phyloP scores from a whole-genome alignment of 2,113 vertebrate genomes.

The Gila orcuttii region DNA sequence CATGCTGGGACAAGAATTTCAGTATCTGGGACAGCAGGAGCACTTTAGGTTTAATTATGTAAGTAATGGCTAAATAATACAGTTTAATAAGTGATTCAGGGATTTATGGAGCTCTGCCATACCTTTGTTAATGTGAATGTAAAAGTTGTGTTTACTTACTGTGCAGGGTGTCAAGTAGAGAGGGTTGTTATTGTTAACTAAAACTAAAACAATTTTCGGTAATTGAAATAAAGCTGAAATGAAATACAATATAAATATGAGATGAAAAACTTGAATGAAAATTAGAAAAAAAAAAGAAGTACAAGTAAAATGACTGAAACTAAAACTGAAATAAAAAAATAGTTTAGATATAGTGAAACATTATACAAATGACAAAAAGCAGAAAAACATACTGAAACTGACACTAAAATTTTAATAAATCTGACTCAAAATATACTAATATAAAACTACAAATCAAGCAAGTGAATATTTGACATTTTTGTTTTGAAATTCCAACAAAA shows the following conservation, averaged over 20 bases:
- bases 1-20: slow-evolving; percentile 6
- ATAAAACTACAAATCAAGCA: background rate
- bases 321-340: background rate
- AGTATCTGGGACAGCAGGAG: background rate
- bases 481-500: background rate
- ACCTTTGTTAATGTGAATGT: background rate
- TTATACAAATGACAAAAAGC: background rate
- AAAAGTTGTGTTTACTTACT: background rate
- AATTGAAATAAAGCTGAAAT: background rate
- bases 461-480: background rate
- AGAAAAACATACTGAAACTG: background rate
- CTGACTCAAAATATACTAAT: background rate
- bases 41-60: background rate
- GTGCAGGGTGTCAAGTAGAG: background rate
- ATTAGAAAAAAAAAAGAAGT: background rate
- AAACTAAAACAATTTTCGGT: background rate
- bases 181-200: background rate
- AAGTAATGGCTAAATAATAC: background rate
- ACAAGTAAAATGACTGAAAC: background rate
- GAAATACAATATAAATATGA: background rate
- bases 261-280: background rate
- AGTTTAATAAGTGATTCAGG: slow-evolving; percentile 2
- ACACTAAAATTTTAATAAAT: background rate
- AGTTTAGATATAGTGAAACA: background rate
- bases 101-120: background rate